These are phyloP conservation scores for Danaus melanippus DNA, from an alignment of 1,140 invertebrate species.

Conservation along the genomic window DNA sequence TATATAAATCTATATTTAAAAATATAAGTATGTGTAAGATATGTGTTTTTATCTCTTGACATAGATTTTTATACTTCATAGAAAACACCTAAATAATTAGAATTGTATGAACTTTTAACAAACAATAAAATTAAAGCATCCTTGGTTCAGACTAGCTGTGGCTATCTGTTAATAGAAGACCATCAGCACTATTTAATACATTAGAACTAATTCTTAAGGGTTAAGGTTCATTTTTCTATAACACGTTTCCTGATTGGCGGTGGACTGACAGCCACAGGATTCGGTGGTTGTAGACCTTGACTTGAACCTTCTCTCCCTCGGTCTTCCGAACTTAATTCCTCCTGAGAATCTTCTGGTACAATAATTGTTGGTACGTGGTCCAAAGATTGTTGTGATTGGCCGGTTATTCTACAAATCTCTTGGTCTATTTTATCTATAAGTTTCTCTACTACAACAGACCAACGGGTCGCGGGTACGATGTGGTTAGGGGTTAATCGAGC, in stretches of 20 bases:
- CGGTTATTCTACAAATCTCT: slow-evolving; percentile 35
- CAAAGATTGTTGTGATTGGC: slow-evolving; percentile 8
- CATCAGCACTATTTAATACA: too few species aligned
- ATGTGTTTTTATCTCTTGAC: too few species aligned
- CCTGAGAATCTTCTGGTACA: neutral
- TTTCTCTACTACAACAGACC: slow-evolving; percentile 47
- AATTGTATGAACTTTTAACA: too few species aligned
- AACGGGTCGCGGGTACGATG: slow-evolving; percentile 44
- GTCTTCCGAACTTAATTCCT: slow-evolving; percentile 2
- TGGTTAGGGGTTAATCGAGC: slow-evolving; percentile 77
- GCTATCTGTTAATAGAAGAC: too few species aligned
- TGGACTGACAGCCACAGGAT: slow-evolving; percentile 15
- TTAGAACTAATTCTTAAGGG: neutral
- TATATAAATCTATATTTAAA: neutral
- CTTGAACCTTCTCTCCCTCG: neutral
- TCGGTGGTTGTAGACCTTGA: slow-evolving; percentile 12
- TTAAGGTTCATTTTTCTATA: slow-evolving; percentile 14
- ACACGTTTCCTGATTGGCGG: slow-evolving; percentile 15
- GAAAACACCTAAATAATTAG: too few species aligned
- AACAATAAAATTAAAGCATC: too few species aligned
- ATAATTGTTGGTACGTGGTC: slow-evolving; percentile 7
- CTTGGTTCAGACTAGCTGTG: too few species aligned
- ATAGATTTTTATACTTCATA: too few species aligned
- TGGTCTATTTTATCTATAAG: slow-evolving; percentile 49
- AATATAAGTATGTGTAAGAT: neutral